Base-by-base conservation (phyloP, 2,888 invertebrate species). In the Eristalis pertinax region DNA sequence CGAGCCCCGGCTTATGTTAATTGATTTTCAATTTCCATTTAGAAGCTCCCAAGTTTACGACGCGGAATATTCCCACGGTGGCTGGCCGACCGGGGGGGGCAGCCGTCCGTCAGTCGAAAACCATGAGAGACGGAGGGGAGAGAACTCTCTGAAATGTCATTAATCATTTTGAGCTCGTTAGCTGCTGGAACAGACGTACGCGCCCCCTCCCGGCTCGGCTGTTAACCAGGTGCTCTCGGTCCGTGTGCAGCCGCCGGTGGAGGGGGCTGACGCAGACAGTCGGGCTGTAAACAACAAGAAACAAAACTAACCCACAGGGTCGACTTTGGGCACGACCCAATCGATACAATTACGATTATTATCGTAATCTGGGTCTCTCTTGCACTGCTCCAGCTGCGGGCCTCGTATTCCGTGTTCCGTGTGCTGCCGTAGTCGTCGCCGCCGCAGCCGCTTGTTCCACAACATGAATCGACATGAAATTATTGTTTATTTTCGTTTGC, bases 301-400 rank as follows among this genome's bases (percentile, higher is more conserved):
- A 64, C 60, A 29, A 35, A 70, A 50, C 64, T 26, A 65, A 77
- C 60, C 77, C 77, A 84, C 73, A 87, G 83, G 79, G 84, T 87
- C 79, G 83, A 87, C 76, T 76, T 60, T 73, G 80, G 87, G 79
- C 87, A 84, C 87, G 87, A 87, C 83, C 87, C 87, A 87, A 87
- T 84, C 87, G 80, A 87, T 84, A 87, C 87, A 87, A 84, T 87
- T 87, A 87, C 76, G 84, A 87, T 87, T 73, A 84, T 80, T 73
- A 87, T 80, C 84, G 79, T 84, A 84, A 87, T 87, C 87, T 87
- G 68, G 83, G 74, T 83, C 67, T 83, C 64, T 79, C 72, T 69
- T 65, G 67, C 72, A 22, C 41, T 8, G 67, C 67, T 50, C 68
- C 43, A 32, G 41, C 32, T 62, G 35, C 60, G 22, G 50, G 38